Base-by-base conservation (phyloP, 2,888 invertebrate species). In the Malthinus flaveolus region DNA sequence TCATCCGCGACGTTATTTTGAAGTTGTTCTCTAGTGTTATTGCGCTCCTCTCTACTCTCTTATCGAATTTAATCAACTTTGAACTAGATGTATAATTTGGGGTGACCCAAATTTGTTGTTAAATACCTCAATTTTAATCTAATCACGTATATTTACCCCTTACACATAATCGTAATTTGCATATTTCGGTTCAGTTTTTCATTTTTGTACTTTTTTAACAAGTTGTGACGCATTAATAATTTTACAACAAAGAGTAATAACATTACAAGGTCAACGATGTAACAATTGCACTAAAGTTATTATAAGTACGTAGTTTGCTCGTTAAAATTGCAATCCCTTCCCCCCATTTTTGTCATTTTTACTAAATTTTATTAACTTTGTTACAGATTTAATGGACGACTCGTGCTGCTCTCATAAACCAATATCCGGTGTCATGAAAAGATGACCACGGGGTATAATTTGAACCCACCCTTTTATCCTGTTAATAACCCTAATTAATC, bases 381-480 rank as follows among this genome's bases (percentile, higher is more conserved):
- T 56, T 56, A 32, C 56, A 56, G 56, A 49, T 49, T 50, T 45
- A 49, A 56, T 56, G 56, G 56, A 56, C 45, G 35, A 50, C 49
- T 39, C 46, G 49, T 32, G 50, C 56, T 33, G 56, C 37, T 56
- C 56, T 55, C 33, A 49, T 49, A 45, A 50, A 33, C 50, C 49
- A 37, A 56, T 50, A 49, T 50, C 50, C 45, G 46, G 45, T 45
- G 56, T 34, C 50, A 50, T 46, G 55, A 51, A 55, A 36, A 59
- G 55, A 50, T 59, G 55, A 59, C 55, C 59, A 32, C 54, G 52
- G 57, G 57, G 52, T 58, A 52, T 51, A 46, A 51, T 35, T 31
- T 35, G 35, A 15, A 56, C 56, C 56, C 56, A 48, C 39, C 56
- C 52, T 50, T 56, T 45, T 23, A 23, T 32, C 37, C 50, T 36